Conservation (phyloP, 2,888 invertebrate genomes). For the Anarsia innoxiella region DNA sequence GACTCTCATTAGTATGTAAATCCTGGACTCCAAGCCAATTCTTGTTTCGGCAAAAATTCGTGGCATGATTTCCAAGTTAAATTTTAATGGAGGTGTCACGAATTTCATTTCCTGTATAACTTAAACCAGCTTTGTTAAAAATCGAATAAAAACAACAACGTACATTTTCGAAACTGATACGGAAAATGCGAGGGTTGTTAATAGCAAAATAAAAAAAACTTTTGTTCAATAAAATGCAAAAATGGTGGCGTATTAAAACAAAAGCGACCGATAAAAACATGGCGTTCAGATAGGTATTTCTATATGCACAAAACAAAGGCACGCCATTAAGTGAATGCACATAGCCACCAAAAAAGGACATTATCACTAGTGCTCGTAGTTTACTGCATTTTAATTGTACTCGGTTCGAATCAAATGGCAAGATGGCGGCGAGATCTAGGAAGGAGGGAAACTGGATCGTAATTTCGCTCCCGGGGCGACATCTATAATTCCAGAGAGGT, state of each 20-base stretch:
- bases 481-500: slow-evolving; percentile 67
- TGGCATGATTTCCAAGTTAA: slow-evolving; percentile 13
- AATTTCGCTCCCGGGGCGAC: slow-evolving; percentile 61
- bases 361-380: slow-evolving; percentile 31
- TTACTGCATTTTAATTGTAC: slow-evolving; percentile 45
- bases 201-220: too few species aligned
- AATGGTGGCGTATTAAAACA: too few species aligned
- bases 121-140: too few species aligned
- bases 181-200: too few species aligned
- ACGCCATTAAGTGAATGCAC: slow-evolving; percentile 12
- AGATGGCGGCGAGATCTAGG: slow-evolving; percentile 45
- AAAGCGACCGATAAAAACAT: not conserved
- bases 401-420: slow-evolving; percentile 48
- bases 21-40: slow-evolving; percentile 18
- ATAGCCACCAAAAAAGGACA: slow-evolving; percentile 31
- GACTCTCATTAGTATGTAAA: slow-evolving; percentile 23
- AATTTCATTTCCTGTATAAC: too few species aligned
- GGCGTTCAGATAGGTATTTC: not conserved
- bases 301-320: slow-evolving; percentile 18
- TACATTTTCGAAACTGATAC: too few species aligned
- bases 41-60: slow-evolving; percentile 14
- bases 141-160: too few species aligned
- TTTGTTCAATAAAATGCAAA: too few species aligned
- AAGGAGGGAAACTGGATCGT: slow-evolving; percentile 23
- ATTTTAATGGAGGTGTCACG: slow-evolving; percentile 9